Base-by-base conservation (phyloP, 2,113 vertebrate species). In the Rhagologus leucostigma region DNA sequence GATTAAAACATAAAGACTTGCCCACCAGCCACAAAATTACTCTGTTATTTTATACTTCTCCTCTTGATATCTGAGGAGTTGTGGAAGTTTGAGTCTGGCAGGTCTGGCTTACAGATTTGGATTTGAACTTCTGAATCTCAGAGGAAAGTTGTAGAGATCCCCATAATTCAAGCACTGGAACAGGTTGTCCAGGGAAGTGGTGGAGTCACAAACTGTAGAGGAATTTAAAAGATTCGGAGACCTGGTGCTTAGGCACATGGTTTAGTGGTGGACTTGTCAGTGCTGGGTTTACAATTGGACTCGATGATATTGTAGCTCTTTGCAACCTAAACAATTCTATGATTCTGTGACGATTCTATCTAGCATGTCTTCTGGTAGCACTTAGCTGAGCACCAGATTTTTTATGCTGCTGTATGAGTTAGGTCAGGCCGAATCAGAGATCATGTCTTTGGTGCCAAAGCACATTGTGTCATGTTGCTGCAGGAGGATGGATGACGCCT, bases 391-490 rank as follows among this genome's bases (percentile, higher is more conserved):
- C 16, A 17, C 21, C 37, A 83, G 44, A 30, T 24, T 9, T 49
- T 75, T 67, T 19, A 4, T 3, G 1, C 23, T 64, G 3, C 12
- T 22, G 5, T 23, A 3, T n/a, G 41, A 57, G 9, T 39, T 37
- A 60, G 10, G 20, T 59, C 33, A 59, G 53, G 23, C 13, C 23
- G 32, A 76, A 7, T 9, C 13, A 8, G 26, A 71, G 56, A 39
- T 20, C 13, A 4, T 3, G 3, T 29, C 11, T 56, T 62, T 21
- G 12, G 32, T 65, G 29, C 16, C 67, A 82, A 35, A 62, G 29
- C 9, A 35, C 16, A 21, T 3, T 9, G 35, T 2, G 2, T 19
- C 0, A 0, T 18, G 11, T 4, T 37, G 50, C 29, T 67, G 73
- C 26, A 78, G 37, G 19, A 52, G 21, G 11, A 32, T 41, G 64